Base-by-base conservation (phyloP, 2,113 vertebrate genomes). In the Campylorhamphus procurvoides region DNA sequence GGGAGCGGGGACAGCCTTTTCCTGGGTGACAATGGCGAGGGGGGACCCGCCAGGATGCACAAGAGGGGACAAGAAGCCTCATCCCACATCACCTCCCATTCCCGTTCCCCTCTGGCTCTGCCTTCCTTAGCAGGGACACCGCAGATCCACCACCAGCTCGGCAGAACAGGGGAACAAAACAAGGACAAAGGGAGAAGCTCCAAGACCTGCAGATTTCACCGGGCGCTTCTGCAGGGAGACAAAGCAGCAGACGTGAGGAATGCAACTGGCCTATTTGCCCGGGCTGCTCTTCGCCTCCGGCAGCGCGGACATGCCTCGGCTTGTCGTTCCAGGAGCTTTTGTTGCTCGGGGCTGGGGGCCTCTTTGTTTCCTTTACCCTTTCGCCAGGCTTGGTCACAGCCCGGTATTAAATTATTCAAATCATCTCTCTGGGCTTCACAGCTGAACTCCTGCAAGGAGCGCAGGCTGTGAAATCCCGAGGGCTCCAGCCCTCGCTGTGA, bases 161-260 rank as follows among this genome's bases (percentile, higher is more conserved):
- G 0, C 40, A 55, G 73, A 56, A 23, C 14, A 2, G 24, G 0
- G 85, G 19, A 87, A 93, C 77, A 87, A 49, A 84, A 73, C 64
- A 29, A 37, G 77, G 87, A 72, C 28, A 71, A 79, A 85, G 87
- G 87, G 67, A 95, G 87, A 95, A 94, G 82, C 82, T 80, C 93
- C 1, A 49, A 90, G 85, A 86, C 91, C 92, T 68, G 93, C 86
- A 78, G 87, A 67, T 85, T 93, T 58, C 91, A 90, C 63, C 63
- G 3, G 84, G 67, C 88, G 93, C 91, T 90, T 90, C 93, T 67
- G 94, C 56, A 25, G 52, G 92, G 63, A 90, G 94, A 96, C 96
- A 96, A 96, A 96, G 96, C 95, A 62, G 89, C 91, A 91, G 96
- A 86, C 95, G 71, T 78, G 88, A 95, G 93, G 95, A 95, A 96